phyloP scores from a whole-genome alignment of 2,797 vertebrate genomes.

The Hozukius guyotensis region DNA sequence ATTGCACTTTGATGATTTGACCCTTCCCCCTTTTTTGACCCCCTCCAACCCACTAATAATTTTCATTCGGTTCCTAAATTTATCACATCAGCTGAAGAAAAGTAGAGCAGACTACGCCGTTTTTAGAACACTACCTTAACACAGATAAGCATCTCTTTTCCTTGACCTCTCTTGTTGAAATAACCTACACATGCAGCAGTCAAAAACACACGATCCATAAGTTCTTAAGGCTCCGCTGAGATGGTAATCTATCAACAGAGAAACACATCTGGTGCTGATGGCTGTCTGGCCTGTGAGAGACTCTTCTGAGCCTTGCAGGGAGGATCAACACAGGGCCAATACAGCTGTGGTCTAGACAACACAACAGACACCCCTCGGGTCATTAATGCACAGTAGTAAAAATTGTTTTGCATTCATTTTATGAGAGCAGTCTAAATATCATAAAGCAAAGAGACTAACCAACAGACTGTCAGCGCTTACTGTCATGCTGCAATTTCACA shows the following conservation, averaged over 20 bases:
- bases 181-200: background rate
- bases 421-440: background rate
- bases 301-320: slow-evolving; percentile 9
- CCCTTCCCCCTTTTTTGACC: background rate
- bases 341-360: slow-evolving; percentile 8
- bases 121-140: background rate
- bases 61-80: background rate
- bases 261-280: slow-evolving; percentile 50
- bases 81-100: background rate
- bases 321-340: background rate
- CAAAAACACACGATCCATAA: background rate
- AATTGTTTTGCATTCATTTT: background rate
- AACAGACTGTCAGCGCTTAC: background rate
- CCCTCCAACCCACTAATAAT: background rate
- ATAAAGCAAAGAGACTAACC: background rate
- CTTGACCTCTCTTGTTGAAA: background rate
- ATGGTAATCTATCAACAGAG: slow-evolving; percentile 37
- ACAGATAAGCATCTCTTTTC: background rate
- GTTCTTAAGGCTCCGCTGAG: background rate
- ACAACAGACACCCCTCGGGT: background rate
- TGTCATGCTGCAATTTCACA: background rate
- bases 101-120: background rate
- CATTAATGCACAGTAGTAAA: background rate
- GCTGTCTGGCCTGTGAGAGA: background rate
- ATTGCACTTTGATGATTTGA: background rate